Base-by-base conservation (phyloP, 2,797 vertebrate genomes). In the Brachyrhaphis roseni region DNA sequence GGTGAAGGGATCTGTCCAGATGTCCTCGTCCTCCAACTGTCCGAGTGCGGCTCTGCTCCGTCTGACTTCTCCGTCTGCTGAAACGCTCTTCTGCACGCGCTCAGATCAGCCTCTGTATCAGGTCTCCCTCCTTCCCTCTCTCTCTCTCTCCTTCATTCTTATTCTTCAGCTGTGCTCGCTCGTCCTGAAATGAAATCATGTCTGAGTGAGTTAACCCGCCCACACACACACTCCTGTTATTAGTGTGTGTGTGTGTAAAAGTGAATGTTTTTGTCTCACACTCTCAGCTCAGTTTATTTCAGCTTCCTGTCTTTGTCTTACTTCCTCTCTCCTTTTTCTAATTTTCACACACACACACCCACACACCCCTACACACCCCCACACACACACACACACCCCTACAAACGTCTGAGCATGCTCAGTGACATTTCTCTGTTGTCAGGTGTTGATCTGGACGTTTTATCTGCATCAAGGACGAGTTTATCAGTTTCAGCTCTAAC, bases 181-280 rank as follows among this genome's bases (percentile, higher is more conserved):
- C 18, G 3, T 43, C 79, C 82, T 75, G 49, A 84, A 84, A 91
- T 91, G 80, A 92, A 91, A 92, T 92, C 87, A 91, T 83, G 82
- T 89, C 84, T 89, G 70, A 80, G 68, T 78, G 70, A 26, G 26
- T 75, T 49, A 34, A 73, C 64, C 13, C 76, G 0, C 8, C 64
- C 81, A 51, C 68, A 20, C 79, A 1, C 73, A 78, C 45, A 46
- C 55, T 55, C 34, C 72, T 34, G 72, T 26, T 28, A 34, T 34
- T 49, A 72, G 31, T 31, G 28, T 62, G 59, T 31, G 53, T 28
- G 62, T 66, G 43, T 49, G 71, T 72, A 8, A 51, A 51, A 73
- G 16, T 51, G 28, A 73, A 51, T 51, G 72, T 51, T 73, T 73
- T 73, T 51, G 23, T 68, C 77, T 71, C 45, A 79, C 51, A 47